Evolutionary conservation across 2,113 vertebrate species (phyloP).

Genomic region (Himantopus leucocephalus): DNA sequence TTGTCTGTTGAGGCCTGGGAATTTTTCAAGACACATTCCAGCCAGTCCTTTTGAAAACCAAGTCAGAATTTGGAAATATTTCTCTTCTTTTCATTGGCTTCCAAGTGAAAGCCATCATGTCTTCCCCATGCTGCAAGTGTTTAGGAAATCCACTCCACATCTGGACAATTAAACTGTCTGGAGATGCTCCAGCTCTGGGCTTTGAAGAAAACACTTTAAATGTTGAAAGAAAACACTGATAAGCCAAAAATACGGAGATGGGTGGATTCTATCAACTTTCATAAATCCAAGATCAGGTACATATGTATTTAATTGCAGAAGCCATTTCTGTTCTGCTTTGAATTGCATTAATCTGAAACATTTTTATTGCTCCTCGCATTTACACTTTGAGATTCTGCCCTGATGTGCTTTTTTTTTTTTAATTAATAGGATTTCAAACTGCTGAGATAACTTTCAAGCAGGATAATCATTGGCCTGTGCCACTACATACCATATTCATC

Average conservation of each 20-base stretch:
- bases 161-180: constrained; percentile 20
- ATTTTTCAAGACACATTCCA: constrained; percentile 29
- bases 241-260: constrained; percentile 4
- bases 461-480: not conserved
- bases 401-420: not conserved
- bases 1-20: constrained; percentile 20
- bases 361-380: constrained; percentile 1
- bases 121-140: not conserved
- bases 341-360: constrained; percentile 26
- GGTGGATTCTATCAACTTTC: not conserved
- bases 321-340: constrained; percentile 22
- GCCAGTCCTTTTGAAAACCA: not conserved
- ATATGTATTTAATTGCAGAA: constrained; percentile 12
- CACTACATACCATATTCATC: not conserved
- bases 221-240: constrained; percentile 42
- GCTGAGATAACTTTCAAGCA: constrained; percentile 16
- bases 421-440: constrained; percentile 18
- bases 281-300: not conserved
- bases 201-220: constrained; percentile 33
- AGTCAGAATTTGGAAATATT: not conserved
- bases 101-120: not conserved
- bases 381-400: not conserved
- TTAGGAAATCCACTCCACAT: constrained; percentile 22
- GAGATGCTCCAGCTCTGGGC: not conserved
- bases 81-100: constrained; percentile 27